These are phyloP conservation scores for Lasioglossum zephyrum DNA, from an alignment of 2,888 invertebrate genomes.

Conservation along the genomic window DNA sequence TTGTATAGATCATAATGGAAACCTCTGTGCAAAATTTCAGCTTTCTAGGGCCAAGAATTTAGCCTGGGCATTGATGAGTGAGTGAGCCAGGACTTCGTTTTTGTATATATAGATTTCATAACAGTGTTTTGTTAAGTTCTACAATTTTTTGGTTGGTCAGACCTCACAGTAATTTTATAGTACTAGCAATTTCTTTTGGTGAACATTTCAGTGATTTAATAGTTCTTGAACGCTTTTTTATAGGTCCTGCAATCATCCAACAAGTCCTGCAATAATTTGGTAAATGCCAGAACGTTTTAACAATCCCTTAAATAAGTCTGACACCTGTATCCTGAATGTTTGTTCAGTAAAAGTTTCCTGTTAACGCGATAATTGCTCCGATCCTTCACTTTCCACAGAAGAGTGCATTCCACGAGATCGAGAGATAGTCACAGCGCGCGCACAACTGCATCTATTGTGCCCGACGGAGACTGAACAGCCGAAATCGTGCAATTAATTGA, in stretches of 20 bases:
- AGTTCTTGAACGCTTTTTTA: neutral
- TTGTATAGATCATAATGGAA: too few species aligned
- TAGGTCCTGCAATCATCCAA: neutral
- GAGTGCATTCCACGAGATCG: neutral
- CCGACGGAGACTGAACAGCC: neutral
- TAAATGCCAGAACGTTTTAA: neutral
- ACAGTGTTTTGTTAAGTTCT: neutral
- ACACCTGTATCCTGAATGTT: neutral
- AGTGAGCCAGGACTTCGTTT: too few species aligned
- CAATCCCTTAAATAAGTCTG: neutral
- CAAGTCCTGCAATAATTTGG: neutral
- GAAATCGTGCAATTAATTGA: neutral
- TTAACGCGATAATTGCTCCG: neutral
- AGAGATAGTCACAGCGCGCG: neutral
- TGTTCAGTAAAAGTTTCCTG: neutral
- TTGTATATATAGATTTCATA: neutral
- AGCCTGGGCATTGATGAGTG: too few species aligned
- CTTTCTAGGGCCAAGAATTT: too few species aligned
- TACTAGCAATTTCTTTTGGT: too few species aligned
- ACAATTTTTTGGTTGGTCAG: neutral
- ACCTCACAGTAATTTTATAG: neutral
- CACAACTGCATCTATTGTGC: neutral
- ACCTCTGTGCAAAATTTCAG: too few species aligned
- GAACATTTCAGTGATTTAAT: too few species aligned
- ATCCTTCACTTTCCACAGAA: neutral